Conservation (phyloP, 2,888 invertebrate species). For the Theretra japonica region DNA sequence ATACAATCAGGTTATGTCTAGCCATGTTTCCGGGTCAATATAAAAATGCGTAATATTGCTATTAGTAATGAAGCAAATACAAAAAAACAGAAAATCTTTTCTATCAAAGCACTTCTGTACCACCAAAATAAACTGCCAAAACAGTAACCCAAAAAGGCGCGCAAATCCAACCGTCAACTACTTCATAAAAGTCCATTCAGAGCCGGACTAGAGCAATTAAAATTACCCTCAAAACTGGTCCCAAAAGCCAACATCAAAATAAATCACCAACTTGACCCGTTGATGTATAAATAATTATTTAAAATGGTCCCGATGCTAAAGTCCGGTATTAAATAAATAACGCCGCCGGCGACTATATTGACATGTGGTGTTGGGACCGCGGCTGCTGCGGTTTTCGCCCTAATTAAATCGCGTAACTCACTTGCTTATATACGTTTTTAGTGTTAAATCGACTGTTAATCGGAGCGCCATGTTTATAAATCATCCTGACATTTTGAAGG, state of each 20-base stretch:
- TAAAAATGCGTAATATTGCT: too few species aligned
- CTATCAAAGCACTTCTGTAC: too few species aligned
- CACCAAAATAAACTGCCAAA: background rate
- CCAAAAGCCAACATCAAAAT: constrained; percentile 18
- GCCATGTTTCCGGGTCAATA: too few species aligned
- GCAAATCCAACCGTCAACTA: background rate
- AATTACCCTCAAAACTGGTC: constrained; percentile 9
- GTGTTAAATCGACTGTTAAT: constrained; percentile 19
- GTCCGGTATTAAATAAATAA: constrained; percentile 37
- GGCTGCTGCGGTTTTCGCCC: constrained; percentile 35
- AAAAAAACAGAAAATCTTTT: too few species aligned
- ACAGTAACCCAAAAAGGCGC: background rate
- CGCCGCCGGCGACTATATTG: constrained; percentile 28
- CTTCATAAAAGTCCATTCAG: background rate
- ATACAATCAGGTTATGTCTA: too few species aligned
- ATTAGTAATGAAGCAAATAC: too few species aligned
- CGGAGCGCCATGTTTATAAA: background rate
- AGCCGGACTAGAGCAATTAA: constrained; percentile 6
- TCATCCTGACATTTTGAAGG: background rate
- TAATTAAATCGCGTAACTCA: constrained; percentile 34
- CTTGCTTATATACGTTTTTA: constrained; percentile 14
- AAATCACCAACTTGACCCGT: constrained; percentile 24
- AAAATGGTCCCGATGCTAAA: constrained; percentile 23
- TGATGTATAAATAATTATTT: constrained; percentile 26
- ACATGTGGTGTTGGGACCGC: constrained; percentile 38